These are phyloP conservation scores for Willowsia nigromaculata DNA, from an alignment of 2,888 invertebrate genomes.

Conservation along the genomic window DNA sequence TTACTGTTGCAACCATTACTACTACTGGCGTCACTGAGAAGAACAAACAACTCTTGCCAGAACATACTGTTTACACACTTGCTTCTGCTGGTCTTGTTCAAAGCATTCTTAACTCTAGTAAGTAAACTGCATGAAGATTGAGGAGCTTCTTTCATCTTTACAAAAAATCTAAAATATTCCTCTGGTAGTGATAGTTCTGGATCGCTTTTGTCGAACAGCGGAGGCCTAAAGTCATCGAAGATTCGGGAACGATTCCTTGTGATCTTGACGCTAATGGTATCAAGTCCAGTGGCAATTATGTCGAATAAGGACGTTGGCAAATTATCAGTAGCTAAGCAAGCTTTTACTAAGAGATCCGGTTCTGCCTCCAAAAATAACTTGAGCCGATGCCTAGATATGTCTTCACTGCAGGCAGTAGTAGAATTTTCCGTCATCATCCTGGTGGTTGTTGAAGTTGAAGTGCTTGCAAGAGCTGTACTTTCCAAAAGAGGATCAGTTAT, in stretches of 20 bases:
- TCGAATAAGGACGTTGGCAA: conserved; percentile 41
- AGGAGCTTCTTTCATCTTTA: conserved; percentile 39
- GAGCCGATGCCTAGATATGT: conserved; percentile 19
- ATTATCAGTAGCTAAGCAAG: conserved; percentile 43
- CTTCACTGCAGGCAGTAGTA: background rate
- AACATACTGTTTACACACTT: conserved; percentile 51
- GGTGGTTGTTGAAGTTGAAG: background rate
- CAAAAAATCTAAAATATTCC: conserved; percentile 52
- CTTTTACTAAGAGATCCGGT: conserved; percentile 55
- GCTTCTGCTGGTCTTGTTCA: background rate
- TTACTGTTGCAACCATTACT: background rate
- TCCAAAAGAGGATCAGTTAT: conserved; percentile 44
- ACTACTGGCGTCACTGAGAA: conserved; percentile 5
- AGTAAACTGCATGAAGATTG: conserved; percentile 4
- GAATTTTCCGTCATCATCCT: background rate
- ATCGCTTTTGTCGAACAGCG: conserved; percentile 43
- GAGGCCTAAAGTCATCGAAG: conserved; percentile 61
- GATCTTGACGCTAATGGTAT: conserved; percentile 46
- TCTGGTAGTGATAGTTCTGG: conserved; percentile 29
- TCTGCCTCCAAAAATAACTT: conserved; percentile 57
- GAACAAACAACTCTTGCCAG: conserved; percentile 59
- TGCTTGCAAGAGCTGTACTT: background rate
- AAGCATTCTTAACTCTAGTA: conserved; percentile 40
- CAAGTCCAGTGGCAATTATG: conserved; percentile 51
- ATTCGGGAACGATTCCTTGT: conserved; percentile 35